Conservation (phyloP, 2,888 invertebrate species). For the Brachynemurus nebulosus region DNA sequence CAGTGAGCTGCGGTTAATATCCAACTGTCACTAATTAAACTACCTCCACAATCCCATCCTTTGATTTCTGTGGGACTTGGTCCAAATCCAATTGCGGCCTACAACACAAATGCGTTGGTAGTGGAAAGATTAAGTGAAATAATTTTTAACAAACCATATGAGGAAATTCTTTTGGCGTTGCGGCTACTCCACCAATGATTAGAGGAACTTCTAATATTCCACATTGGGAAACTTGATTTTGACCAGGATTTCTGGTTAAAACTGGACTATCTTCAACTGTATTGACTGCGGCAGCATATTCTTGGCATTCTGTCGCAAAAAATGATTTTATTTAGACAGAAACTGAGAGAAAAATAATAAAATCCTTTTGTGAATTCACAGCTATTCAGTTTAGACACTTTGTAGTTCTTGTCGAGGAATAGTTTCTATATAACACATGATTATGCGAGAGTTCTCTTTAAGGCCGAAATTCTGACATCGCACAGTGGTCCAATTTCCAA, state of each 20-base stretch:
- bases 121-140: background rate
- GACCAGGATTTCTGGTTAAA: slow-evolving; percentile 21
- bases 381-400: too few relatives aligned
- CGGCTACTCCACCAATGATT: slow-evolving; percentile 32
- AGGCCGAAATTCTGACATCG: too few relatives aligned
- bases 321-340: too few relatives aligned
- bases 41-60: slow-evolving; percentile 48
- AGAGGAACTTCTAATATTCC: slow-evolving; percentile 29
- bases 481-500: too few relatives aligned
- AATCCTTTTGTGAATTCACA: too few relatives aligned
- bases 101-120: background rate
- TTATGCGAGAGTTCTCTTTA: too few relatives aligned
- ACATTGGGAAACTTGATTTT: slow-evolving; percentile 27
- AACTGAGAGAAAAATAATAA: too few relatives aligned
- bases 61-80: slow-evolving; percentile 22
- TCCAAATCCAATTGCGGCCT: slow-evolving; percentile 17
- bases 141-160: slow-evolving; percentile 39
- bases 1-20: slow-evolving; percentile 60
- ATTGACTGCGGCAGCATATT: slow-evolving; percentile 31
- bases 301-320: slow-evolving; percentile 29
- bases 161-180: slow-evolving; percentile 36
- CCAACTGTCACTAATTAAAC: slow-evolving; percentile 45
- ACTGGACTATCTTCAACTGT: slow-evolving; percentile 25
- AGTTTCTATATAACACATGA: too few relatives aligned
- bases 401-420: too few relatives aligned